phyloP scores from a whole-genome alignment of 2,113 vertebrate species.

The Pycnonotus jocosus region DNA sequence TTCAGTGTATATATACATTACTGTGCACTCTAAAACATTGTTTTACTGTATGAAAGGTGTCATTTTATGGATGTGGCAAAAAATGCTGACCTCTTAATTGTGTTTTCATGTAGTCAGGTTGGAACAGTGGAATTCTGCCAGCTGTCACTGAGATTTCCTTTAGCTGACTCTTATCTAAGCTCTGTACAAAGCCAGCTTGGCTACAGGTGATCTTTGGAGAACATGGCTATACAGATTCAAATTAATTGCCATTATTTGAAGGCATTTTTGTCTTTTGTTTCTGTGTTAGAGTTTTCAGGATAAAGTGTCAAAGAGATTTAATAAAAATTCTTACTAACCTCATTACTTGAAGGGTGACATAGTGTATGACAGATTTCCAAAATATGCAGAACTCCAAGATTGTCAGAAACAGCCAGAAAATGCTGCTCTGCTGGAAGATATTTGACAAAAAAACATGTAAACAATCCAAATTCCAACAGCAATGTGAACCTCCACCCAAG shows the following conservation, averaged over 20 bases:
- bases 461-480: not conserved
- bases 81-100: not conserved
- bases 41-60: not conserved
- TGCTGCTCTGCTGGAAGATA: conserved; percentile 81
- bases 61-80: not conserved
- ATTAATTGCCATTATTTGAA: not conserved
- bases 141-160: not conserved
- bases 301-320: not conserved
- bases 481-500: not conserved
- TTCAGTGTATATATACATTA: not conserved
- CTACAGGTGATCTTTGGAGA: not conserved
- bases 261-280: not conserved
- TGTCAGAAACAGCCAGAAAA: conserved; percentile 83
- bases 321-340: conserved; percentile 75
- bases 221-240: not conserved
- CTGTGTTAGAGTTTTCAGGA: not conserved
- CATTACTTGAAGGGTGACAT: conserved; percentile 67
- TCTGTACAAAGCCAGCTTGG: not conserved
- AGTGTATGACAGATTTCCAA: conserved; percentile 82
- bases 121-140: not conserved
- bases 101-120: not conserved
- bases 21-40: not conserved
- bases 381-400: conserved; percentile 80
- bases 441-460: not conserved
- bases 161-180: not conserved